These are phyloP conservation scores for Cynodonichthys magdalenae DNA, from an alignment of 2,797 vertebrate species.

Conservation along the genomic window DNA sequence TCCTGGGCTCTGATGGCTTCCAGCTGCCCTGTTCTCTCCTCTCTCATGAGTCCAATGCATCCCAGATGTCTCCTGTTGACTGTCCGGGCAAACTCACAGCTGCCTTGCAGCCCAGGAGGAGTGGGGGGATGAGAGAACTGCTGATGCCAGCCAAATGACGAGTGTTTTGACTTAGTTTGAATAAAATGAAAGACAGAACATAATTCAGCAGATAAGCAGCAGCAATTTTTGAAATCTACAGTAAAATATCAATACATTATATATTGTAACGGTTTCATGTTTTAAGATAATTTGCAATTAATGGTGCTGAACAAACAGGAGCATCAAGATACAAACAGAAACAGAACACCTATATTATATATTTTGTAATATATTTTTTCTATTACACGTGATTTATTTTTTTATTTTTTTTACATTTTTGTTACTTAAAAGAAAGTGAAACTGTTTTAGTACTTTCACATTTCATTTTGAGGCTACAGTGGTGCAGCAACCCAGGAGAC, in stretches of 20 bases:
- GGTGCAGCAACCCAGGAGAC: slow-evolving; percentile 42
- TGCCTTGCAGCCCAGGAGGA: slow-evolving; percentile 45
- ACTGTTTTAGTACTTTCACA: neutral
- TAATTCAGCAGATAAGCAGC: slow-evolving; percentile 19
- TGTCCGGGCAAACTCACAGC: slow-evolving; percentile 64
- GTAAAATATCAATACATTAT: slow-evolving; percentile 19
- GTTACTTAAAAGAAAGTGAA: slow-evolving; percentile 9
- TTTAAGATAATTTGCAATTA: slow-evolving; percentile 28
- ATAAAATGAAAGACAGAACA: slow-evolving; percentile 23
- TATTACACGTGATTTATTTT: neutral
- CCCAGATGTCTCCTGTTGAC: slow-evolving; percentile 79
- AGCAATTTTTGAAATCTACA: neutral
- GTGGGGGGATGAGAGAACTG: slow-evolving; percentile 15
- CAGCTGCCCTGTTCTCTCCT: slow-evolving; percentile 56
- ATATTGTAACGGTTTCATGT: slow-evolving; percentile 19
- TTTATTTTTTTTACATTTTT: neutral
- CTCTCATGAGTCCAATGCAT: slow-evolving; percentile 69
- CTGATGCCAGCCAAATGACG: slow-evolving; percentile 47
- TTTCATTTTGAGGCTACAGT: slow-evolving; percentile 44
- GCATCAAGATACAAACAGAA: slow-evolving; percentile 10
- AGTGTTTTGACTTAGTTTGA: slow-evolving; percentile 27
- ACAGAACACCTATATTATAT: too few species aligned
- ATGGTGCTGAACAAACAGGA: slow-evolving; percentile 1
- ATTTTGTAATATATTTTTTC: neutral
- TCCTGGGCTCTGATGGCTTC: slow-evolving; percentile 53